These are phyloP conservation scores for Melieria picta DNA, from an alignment of 2,888 invertebrate species.

Conservation along the genomic window DNA sequence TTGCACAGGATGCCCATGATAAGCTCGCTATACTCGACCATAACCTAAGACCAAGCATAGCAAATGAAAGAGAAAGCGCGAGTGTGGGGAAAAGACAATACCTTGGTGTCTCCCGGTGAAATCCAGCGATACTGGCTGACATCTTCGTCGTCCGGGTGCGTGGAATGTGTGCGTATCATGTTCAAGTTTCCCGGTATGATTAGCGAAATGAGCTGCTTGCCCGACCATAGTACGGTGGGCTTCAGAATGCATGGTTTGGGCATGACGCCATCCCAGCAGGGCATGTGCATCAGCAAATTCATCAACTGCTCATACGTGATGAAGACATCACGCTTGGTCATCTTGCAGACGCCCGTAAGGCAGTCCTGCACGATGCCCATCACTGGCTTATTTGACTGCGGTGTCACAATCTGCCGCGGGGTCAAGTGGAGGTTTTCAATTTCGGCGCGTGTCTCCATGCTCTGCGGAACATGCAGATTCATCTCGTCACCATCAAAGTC, in stretches of 20 bases:
- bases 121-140: constrained; percentile 95
- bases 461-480: constrained; percentile 74
- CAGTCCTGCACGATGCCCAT: constrained; percentile 99
- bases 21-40: constrained; percentile 95
- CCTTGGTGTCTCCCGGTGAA: constrained; percentile 91
- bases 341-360: constrained; percentile 90
- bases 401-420: constrained; percentile 74
- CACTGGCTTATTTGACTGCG: constrained; percentile 78
- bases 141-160: constrained; percentile 98
- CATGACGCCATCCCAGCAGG: constrained; percentile 97
- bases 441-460: constrained; percentile 74
- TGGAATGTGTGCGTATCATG: constrained; percentile 93
- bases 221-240: constrained; percentile 94
- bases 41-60: constrained; percentile 66
- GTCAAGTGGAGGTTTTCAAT: constrained; percentile 71
- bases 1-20: constrained; percentile 97
- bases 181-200: constrained; percentile 94
- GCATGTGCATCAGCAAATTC: constrained; percentile 96
- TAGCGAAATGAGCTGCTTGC: constrained; percentile 93
- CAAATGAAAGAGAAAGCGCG: no score
- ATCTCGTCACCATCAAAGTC: constrained; percentile 79
- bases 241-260: constrained; percentile 84
- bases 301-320: constrained; percentile 95
- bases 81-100: background rate
- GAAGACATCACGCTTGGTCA: constrained; percentile 98